A percentile compares a stretch with the other conserved stretches of the same genome.
phyloP scores from a whole-genome alignment of 2,888 invertebrate species.

The Arctia plantaginis region DNA sequence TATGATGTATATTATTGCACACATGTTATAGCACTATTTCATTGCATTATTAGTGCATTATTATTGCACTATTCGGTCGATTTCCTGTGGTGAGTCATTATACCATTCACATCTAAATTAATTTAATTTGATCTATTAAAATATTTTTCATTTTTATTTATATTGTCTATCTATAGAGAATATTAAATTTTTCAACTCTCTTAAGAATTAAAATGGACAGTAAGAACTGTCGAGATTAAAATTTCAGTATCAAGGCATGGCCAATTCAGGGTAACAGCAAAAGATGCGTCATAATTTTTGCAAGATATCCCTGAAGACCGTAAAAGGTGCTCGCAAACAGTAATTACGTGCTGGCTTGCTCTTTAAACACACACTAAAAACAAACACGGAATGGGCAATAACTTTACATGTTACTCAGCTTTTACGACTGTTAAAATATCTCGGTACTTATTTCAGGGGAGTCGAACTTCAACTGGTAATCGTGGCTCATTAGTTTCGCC shows the following conservation, averaged over 20 bases:
- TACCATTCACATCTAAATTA: no score
- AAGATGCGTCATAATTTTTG: conserved; percentile 13
- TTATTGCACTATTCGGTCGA: no score
- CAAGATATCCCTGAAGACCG: conserved; percentile 29
- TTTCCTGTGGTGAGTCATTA: no score
- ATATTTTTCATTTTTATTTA: no score
- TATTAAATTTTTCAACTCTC: conserved; percentile 7
- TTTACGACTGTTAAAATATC: conserved; percentile 50
- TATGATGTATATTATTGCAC: no score
- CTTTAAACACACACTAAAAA: conserved; percentile 61
- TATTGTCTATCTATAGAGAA: no score
- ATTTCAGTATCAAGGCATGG: neutral
- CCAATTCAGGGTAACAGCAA: neutral
- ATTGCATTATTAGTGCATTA: no score
- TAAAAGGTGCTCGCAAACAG: conserved; percentile 36
- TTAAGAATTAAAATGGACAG: neutral
- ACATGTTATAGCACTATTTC: no score
- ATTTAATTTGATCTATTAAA: no score
- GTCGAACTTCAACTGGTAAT: conserved; percentile 26
- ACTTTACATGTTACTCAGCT: conserved; percentile 48
- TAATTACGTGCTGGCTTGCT: conserved; percentile 45
- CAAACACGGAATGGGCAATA: conserved; percentile 53
- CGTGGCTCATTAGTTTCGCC: conserved; percentile 25
- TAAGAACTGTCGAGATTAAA: neutral
- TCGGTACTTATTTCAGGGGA: conserved; percentile 35